Evolutionary conservation across 1,140 invertebrate genomes (phyloP).

Genomic region (Caligus rogercresseyi): DNA sequence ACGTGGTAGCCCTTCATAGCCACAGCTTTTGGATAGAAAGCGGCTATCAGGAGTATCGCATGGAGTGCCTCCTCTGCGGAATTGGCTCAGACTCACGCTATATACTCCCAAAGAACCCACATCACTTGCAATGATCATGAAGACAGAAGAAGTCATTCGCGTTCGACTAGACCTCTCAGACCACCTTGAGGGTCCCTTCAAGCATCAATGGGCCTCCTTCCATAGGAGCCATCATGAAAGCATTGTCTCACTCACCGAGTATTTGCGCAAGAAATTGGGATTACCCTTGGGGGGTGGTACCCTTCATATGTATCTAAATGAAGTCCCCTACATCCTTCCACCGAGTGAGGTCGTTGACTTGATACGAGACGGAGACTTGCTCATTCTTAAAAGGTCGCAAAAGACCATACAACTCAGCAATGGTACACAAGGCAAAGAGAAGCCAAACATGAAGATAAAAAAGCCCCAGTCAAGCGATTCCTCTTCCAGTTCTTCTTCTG

Average conservation of each 20-base stretch:
- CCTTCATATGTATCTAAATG: too few relatives aligned
- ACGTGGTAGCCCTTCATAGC: conserved; percentile 23
- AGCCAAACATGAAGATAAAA: too few relatives aligned
- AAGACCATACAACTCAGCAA: too few relatives aligned
- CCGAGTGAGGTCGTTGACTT: background rate
- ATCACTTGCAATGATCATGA: too few relatives aligned
- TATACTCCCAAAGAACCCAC: conserved; percentile 23
- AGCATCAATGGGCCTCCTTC: background rate
- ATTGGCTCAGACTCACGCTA: conserved; percentile 23
- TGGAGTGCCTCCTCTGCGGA: conserved; percentile 25
- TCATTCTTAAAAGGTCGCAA: background rate
- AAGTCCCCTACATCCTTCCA: background rate
- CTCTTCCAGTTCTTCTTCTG: too few relatives aligned
- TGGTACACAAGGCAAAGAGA: too few relatives aligned
- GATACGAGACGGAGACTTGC: background rate
- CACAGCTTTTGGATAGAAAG: conserved; percentile 22
- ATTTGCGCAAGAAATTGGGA: background rate
- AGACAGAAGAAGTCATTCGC: too few relatives aligned
- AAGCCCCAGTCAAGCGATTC: too few relatives aligned
- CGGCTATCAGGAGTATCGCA: conserved; percentile 25
- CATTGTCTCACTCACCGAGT: background rate
- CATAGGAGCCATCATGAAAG: background rate
- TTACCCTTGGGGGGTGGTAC: background rate
- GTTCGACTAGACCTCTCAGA: background rate
- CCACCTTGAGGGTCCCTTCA: background rate